Evolutionary conservation across 2,888 invertebrate genomes (phyloP), one percentile per base, ranked within the genome.

Genomic region (Dimorphilus gyrociliatus): DNA sequence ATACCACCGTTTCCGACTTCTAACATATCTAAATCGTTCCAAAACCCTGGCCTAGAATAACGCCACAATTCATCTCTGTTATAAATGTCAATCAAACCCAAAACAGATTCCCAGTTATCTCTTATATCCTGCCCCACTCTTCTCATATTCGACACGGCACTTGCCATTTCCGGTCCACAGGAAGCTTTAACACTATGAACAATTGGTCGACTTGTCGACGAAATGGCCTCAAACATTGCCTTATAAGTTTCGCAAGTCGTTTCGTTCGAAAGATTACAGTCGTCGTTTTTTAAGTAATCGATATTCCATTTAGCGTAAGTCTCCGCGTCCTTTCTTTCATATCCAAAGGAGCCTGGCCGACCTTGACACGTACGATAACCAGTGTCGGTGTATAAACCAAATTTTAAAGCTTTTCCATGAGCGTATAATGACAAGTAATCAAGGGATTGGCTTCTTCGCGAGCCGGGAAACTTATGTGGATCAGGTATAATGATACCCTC

Each of bases 101-200:
- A 8, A 6, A 25, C 14, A 6, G 25, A 8, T 6, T n/a, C 25
- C 25, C 25, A 25, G 25, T n/a, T 12, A 6, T 25, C 7, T 14
- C 25, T 13, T 6, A 25, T 25, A n/a, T 25, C 25, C 12, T 6
- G 8, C 7, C 8, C 7, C n/a, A n/a, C 12, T 14, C 25, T 6
- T 25, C 25, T 6, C 25, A 25, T 25, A 6, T 25, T n/a, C 14
- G 25, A 25, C n/a, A 8, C 7, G 14, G 6, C 7, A 6, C 6
- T n/a, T 8, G 25, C 6, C 14, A 6, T 7, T 25, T 25, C 25
- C 8, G 14, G 8, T 6, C 12, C 12, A 8, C n/a, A 12, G 6
- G 25, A 13, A 6, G 8, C 25, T n/a, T 25, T 25, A 14, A 25
- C 14, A n/a, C 25, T 25, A 14, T 25, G 12, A 14, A 25, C 25